A percentile compares a stretch with the other conserved stretches of the same genome.
These are phyloP conservation scores for Luscinia luscinia DNA, from an alignment of 2,797 vertebrate species.

Conservation along the genomic window DNA sequence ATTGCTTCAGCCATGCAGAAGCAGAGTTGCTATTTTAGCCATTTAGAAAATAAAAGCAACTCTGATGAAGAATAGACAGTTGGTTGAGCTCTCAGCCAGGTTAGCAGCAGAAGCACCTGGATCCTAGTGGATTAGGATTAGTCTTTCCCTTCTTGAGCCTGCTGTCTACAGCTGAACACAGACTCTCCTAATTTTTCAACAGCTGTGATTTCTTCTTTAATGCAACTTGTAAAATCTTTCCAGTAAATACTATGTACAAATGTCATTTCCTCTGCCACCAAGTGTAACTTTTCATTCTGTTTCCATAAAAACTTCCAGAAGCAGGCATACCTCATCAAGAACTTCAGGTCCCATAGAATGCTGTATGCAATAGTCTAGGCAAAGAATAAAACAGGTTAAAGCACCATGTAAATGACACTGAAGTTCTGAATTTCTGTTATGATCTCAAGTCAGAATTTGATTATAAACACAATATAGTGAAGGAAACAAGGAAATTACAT, in stretches of 20 bases:
- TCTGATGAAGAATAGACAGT: not conserved
- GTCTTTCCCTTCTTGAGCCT: not conserved
- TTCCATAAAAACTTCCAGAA: not conserved
- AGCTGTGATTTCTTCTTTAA: not conserved
- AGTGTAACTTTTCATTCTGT: not conserved
- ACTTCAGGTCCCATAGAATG: slow-evolving; percentile 98
- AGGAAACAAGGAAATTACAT: not conserved
- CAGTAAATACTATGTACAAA: not conserved
- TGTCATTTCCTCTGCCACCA: not conserved
- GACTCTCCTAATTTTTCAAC: not conserved
- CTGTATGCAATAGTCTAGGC: slow-evolving; percentile 96
- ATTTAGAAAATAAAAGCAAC: not conserved
- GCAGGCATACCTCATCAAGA: slow-evolving; percentile 93
- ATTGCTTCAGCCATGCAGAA: not conserved
- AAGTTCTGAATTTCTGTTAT: not conserved
- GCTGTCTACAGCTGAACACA: not conserved
- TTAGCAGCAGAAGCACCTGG: not conserved
- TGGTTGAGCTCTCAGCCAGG: not conserved
- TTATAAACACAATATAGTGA: not conserved
- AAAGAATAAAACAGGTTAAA: slow-evolving; percentile 42
- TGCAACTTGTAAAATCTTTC: not conserved
- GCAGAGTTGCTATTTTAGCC: not conserved
- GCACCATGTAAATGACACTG: not conserved
- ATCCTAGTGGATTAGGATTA: not conserved
- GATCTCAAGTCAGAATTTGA: not conserved